phyloP scores from a whole-genome alignment of 2,113 vertebrate species.

The Labrus mixtus region DNA sequence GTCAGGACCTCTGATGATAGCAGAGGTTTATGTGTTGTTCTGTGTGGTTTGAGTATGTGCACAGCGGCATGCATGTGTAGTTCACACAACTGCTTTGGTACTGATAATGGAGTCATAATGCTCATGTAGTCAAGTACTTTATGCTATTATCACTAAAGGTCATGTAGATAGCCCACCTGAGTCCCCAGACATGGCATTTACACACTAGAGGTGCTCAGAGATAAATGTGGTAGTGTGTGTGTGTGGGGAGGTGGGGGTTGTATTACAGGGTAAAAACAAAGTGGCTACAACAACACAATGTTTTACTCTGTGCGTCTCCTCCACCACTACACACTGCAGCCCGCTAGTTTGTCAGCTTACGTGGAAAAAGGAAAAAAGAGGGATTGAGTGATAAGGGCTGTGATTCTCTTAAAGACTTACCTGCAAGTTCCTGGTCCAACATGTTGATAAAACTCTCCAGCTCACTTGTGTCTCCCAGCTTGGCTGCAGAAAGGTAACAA shows the following conservation, averaged over 20 bases:
- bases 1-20: conserved; percentile 62
- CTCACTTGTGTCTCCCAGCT: conserved; percentile 94
- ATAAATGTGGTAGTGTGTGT: conserved; percentile 44
- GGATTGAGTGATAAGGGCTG: conserved; percentile 42
- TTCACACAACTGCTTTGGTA: conserved; percentile 54
- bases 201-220: conserved; percentile 68
- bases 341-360: conserved; percentile 35
- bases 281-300: conserved; percentile 5
- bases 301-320: conserved; percentile 25
- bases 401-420: conserved; percentile 83
- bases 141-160: conserved; percentile 63
- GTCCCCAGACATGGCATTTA: conserved; percentile 71
- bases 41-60: conserved; percentile 16
- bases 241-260: neutral
- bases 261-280: conserved; percentile 28
- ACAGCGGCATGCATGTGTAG: neutral
- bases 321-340: conserved; percentile 22
- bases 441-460: conserved; percentile 96
- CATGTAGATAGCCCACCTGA: conserved; percentile 66
- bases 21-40: conserved; percentile 38
- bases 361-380: conserved; percentile 37
- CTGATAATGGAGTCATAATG: conserved; percentile 67
- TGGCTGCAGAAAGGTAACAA: conserved; percentile 85
- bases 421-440: conserved; percentile 93
- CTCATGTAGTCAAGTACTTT: conserved; percentile 58